Percentiles rank a stretch among this genome's conserved stretches.
Conservation (phyloP, 1,140 invertebrate genomes). For the Plectrocnemia conspersa region DNA sequence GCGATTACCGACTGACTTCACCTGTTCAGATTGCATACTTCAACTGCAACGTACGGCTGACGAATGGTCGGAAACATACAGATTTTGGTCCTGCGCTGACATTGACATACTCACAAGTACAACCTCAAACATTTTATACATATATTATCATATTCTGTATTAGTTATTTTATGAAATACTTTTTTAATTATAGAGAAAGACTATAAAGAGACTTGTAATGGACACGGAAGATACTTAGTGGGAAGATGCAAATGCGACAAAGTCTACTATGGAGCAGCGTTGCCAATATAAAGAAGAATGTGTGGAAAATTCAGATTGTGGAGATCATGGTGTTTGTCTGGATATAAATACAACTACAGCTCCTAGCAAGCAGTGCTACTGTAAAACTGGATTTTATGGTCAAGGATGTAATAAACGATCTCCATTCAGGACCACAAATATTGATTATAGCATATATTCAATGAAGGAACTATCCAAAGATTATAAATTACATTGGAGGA, state of each 20-base stretch:
- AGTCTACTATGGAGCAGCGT: constrained; percentile 69
- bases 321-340: constrained; percentile 76
- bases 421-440: constrained; percentile 56
- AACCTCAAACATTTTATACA: constrained; percentile 31
- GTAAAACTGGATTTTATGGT: constrained; percentile 80
- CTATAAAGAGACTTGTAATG: constrained; percentile 77
- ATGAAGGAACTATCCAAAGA: constrained; percentile 65
- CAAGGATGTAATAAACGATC: constrained; percentile 70
- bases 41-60: constrained; percentile 80
- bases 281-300: constrained; percentile 88
- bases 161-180: constrained; percentile 1
- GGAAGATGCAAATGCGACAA: constrained; percentile 78
- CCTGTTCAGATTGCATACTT: constrained; percentile 85
- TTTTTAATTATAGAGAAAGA: constrained; percentile 53
- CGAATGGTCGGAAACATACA: constrained; percentile 81
- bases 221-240: constrained; percentile 71
- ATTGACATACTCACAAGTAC: constrained; percentile 72
- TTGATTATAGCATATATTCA: constrained; percentile 65
- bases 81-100: constrained; percentile 94
- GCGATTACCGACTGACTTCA: constrained; percentile 73
- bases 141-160: neutral
- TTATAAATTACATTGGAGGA: constrained; percentile 76
- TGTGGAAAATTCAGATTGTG: constrained; percentile 74
- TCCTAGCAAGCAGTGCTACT: constrained; percentile 84
- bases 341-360: constrained; percentile 72